Percentiles rank a stretch among this genome's conserved stretches.
Conservation (phyloP, 1,140 invertebrate genomes). For the Camponotus floridanus region DNA sequence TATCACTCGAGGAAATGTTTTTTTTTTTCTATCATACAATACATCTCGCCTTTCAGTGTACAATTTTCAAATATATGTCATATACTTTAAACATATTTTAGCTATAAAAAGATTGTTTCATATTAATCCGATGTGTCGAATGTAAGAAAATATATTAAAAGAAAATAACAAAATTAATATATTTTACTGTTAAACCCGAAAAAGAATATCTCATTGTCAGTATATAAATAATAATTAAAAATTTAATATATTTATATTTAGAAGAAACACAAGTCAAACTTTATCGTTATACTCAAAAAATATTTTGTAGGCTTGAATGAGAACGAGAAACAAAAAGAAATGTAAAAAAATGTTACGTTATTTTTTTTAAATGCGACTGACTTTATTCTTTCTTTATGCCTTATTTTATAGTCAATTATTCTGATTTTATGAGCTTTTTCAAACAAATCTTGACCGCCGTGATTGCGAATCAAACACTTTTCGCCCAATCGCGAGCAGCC, state of each 20-base stretch:
- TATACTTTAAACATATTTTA: neutral
- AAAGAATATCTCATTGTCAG: conserved; percentile 10
- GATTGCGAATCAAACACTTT: conserved; percentile 54
- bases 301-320: neutral
- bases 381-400: neutral
- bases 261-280: neutral
- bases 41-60: neutral
- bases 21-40: conserved; percentile 34
- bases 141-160: neutral
- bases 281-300: conserved; percentile 3
- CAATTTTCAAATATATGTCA: conserved; percentile 3
- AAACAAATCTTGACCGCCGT: conserved; percentile 38
- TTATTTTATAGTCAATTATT: conserved; percentile 23
- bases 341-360: neutral
- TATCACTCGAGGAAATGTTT: no score
- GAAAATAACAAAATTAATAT: neutral
- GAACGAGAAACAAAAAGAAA: neutral
- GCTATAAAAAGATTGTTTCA: neutral
- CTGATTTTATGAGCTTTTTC: conserved; percentile 37
- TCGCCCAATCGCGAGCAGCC: neutral
- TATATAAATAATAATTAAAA: neutral
- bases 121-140: neutral
- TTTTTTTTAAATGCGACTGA: conserved; percentile 24
- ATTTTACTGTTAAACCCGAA: conserved; percentile 6
- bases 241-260: neutral